Conservation (phyloP, 2,113 vertebrate species). For the Tragelaphus scriptus region DNA sequence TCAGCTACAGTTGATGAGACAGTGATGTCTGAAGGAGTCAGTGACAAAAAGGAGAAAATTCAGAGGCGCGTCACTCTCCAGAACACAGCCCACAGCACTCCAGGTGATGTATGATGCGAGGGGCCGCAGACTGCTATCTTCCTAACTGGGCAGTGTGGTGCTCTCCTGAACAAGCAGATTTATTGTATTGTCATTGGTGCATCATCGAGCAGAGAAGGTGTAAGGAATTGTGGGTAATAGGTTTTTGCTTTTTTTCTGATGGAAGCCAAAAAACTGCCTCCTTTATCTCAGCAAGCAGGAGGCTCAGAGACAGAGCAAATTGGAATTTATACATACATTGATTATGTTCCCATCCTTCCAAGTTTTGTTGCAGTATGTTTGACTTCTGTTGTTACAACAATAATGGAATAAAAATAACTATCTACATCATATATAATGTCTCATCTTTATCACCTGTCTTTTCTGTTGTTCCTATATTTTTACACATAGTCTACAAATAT, state of each 20-base stretch:
- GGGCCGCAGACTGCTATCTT: not conserved
- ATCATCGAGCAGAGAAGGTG: not conserved
- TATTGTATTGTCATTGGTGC: slow-evolving; percentile 32
- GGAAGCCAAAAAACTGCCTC: slow-evolving; percentile 1
- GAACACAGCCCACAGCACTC: not conserved
- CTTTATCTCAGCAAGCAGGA: slow-evolving; percentile 40
- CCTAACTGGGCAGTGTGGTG: not conserved
- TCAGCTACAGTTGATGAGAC: slow-evolving; percentile 11
- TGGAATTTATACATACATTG: not conserved
- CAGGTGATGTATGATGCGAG: not conserved
- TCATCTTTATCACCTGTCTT: not conserved
- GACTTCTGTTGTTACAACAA: not conserved
- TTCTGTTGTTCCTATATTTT: not conserved
- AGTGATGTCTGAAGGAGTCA: slow-evolving; percentile 41
- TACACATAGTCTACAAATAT: not conserved
- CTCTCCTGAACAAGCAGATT: slow-evolving; percentile 30
- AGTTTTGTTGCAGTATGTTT: not conserved
- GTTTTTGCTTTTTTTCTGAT: not conserved
- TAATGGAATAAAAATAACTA: not conserved
- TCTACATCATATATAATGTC: not conserved
- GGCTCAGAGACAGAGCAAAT: not conserved
- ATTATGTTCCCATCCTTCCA: not conserved
- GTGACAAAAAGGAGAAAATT: slow-evolving; percentile 46
- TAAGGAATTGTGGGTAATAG: not conserved
- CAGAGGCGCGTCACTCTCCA: not conserved